Conservation (phyloP, 2,113 vertebrate genomes). For the Notarius lentiginosus region DNA sequence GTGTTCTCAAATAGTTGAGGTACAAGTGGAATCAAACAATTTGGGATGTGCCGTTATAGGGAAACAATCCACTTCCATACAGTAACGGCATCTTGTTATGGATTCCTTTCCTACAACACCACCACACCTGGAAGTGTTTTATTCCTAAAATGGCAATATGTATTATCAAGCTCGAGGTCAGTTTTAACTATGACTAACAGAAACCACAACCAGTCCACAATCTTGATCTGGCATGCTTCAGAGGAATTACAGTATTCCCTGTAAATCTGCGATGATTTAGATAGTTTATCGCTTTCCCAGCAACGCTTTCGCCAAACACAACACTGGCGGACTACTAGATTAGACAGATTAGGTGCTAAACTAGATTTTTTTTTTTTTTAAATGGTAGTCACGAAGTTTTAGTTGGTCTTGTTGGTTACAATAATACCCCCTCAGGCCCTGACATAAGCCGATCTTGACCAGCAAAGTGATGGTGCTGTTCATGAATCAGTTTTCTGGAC, state of each 20-base stretch:
- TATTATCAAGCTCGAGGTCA: too few relatives aligned
- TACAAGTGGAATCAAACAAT: neutral
- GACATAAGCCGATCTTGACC: too few relatives aligned
- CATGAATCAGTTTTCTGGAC: too few relatives aligned
- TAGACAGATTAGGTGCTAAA: too few relatives aligned
- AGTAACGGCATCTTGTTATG: too few relatives aligned
- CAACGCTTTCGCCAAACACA: too few relatives aligned
- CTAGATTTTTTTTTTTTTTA: too few relatives aligned
- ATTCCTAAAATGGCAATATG: neutral
- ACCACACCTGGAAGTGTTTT: neutral
- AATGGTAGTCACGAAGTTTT: too few relatives aligned
- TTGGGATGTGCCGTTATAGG: neutral
- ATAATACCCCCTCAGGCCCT: too few relatives aligned
- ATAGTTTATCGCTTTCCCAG: neutral
- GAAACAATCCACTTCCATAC: neutral
- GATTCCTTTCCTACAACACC: neutral
- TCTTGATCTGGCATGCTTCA: neutral
- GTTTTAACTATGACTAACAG: neutral
- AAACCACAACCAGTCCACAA: neutral
- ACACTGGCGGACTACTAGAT: too few relatives aligned
- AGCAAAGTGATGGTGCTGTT: too few relatives aligned
- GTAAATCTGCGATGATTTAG: neutral
- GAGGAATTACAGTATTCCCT: neutral
- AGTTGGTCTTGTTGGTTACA: too few relatives aligned
- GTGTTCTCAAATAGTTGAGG: neutral